These are phyloP conservation scores for Lepidocolaptes lacrymiger DNA, from an alignment of 2,797 vertebrate genomes.

Conservation along the genomic window DNA sequence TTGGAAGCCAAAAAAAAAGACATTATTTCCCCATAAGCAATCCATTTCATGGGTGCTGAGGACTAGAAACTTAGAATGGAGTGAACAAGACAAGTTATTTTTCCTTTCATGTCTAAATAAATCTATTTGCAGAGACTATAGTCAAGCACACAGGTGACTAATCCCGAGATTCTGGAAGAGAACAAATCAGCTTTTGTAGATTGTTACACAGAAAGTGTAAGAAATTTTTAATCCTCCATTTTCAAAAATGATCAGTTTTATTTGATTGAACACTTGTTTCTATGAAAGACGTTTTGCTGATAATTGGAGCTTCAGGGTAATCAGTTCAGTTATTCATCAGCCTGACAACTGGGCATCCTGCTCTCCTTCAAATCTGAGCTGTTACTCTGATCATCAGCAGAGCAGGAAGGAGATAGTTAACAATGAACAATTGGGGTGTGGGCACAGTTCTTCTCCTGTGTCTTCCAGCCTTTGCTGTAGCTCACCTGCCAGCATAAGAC, in stretches of 20 bases:
- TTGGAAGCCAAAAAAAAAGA: conserved; percentile 67
- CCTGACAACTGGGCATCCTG: background rate
- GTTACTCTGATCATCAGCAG: background rate
- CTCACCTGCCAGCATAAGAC: accelerated
- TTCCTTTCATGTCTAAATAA: conserved; percentile 21
- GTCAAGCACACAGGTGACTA: background rate
- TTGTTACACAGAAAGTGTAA: background rate
- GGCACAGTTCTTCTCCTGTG: background rate
- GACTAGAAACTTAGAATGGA: conserved; percentile 29
- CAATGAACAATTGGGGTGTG: background rate
- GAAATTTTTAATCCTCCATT: background rate
- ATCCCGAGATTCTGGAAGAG: conserved; percentile 1
- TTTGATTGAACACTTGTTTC: background rate
- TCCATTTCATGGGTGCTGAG: conserved; percentile 61
- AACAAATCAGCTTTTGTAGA: background rate
- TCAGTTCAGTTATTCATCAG: background rate
- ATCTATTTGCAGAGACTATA: conserved; percentile 1
- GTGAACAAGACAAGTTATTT: conserved; percentile 5
- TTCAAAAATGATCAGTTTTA: background rate
- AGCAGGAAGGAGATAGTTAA: background rate
- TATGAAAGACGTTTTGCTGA: background rate
- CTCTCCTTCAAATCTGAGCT: background rate
- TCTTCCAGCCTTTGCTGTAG: background rate
- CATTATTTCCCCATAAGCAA: conserved; percentile 60
- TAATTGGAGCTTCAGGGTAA: background rate